These are phyloP conservation scores for Paguma larvata DNA, from an alignment of 2,797 vertebrate species.

Conservation along the genomic window DNA sequence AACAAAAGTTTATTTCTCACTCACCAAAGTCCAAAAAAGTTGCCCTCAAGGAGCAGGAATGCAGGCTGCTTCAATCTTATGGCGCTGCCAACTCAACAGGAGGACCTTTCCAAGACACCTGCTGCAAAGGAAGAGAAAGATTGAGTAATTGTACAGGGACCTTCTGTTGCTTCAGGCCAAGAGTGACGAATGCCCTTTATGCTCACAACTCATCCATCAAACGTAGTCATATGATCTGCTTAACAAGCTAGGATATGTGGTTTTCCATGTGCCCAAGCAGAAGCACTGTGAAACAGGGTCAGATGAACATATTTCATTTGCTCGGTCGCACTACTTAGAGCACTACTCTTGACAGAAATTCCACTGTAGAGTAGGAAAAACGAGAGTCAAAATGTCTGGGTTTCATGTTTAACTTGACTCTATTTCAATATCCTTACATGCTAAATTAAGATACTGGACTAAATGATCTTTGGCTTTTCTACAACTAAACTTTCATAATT, in stretches of 20 bases:
- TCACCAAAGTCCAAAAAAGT: background rate
- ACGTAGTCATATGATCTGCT: background rate
- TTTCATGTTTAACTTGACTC: background rate
- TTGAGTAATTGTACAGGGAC: background rate
- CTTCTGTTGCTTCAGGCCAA: background rate
- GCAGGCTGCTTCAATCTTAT: background rate
- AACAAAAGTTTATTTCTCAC: conserved; percentile 17
- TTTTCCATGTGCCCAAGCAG: background rate
- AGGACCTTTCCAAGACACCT: background rate
- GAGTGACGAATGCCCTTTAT: background rate
- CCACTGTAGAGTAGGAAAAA: background rate
- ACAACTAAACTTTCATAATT: background rate
- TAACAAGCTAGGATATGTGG: background rate
- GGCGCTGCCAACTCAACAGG: background rate
- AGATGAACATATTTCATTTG: background rate
- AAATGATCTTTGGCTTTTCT: background rate
- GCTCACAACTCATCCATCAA: background rate
- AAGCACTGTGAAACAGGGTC: background rate
- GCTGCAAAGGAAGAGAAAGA: background rate
- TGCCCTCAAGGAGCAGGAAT: background rate
- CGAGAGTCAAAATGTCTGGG: background rate
- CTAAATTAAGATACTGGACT: background rate
- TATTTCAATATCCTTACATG: background rate
- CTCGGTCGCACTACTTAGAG: background rate
- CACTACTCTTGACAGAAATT: background rate